Conservation (phyloP, 2,797 vertebrate species). For the Molothrus ater region DNA sequence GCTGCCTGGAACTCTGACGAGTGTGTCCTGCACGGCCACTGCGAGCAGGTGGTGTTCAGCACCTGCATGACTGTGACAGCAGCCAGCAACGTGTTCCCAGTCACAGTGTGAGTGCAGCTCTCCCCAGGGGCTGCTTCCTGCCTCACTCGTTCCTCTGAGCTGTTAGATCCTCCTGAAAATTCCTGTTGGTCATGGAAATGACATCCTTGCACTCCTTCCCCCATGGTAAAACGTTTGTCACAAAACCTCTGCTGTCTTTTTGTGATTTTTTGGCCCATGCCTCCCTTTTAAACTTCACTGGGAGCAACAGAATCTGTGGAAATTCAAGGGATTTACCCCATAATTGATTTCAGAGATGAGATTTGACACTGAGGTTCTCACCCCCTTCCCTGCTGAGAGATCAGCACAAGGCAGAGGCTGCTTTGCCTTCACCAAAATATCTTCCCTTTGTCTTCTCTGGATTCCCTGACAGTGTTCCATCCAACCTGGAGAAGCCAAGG, state of each 20-base stretch:
- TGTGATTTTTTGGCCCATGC: background rate
- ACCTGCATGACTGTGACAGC: slow-evolving; percentile 97
- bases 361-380: background rate
- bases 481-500: background rate
- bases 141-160: background rate
- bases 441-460: background rate
- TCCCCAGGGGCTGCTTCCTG: background rate
- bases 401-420: background rate
- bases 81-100: slow-evolving; percentile 88
- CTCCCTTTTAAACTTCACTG: background rate
- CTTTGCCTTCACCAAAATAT: background rate
- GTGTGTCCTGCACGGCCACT: slow-evolving; percentile 93
- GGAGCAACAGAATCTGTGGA: background rate
- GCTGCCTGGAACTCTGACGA: slow-evolving; percentile 95
- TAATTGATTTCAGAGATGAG: background rate
- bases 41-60: slow-evolving; percentile 96
- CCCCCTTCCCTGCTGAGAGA: background rate
- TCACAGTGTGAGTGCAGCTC: slow-evolving; percentile 90
- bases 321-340: background rate
- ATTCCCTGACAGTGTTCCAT: background rate
- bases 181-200: background rate
- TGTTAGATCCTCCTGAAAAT: background rate
- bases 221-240: background rate
- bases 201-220: background rate
- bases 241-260: background rate